Conservation (phyloP, 2,113 vertebrate genomes). For the Pionites leucogaster region DNA sequence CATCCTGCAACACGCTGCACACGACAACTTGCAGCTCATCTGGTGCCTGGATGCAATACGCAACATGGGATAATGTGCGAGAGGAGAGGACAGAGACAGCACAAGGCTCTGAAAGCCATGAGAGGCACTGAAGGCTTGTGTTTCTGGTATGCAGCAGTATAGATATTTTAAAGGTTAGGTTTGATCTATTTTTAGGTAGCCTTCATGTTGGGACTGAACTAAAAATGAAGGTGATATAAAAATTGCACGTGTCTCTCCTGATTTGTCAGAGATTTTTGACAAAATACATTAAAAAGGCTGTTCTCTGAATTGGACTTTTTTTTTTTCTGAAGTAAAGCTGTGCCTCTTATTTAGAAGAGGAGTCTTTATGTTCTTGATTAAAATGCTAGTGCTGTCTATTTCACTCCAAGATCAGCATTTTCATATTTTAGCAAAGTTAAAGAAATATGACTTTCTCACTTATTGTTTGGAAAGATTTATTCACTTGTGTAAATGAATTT, state of each 20-base stretch:
- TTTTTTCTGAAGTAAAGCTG: slow-evolving; percentile 19
- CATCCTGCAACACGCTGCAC: not conserved
- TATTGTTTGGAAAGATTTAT: slow-evolving; percentile 69
- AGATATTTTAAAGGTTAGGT: slow-evolving; percentile 69
- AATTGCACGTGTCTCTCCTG: slow-evolving; percentile 13
- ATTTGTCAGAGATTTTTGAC: slow-evolving; percentile 41
- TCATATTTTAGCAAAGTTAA: slow-evolving; percentile 61
- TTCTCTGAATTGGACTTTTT: not conserved
- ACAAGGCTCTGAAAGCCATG: slow-evolving; percentile 44
- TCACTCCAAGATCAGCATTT: slow-evolving; percentile 62
- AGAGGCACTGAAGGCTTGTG: slow-evolving; percentile 22
- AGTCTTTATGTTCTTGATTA: slow-evolving; percentile 40
- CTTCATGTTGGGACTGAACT: slow-evolving; percentile 56
- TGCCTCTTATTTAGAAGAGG: slow-evolving; percentile 14
- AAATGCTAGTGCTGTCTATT: slow-evolving; percentile 43
- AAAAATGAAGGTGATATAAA: slow-evolving; percentile 63
- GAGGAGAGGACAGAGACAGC: slow-evolving; percentile 35
- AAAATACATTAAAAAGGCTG: not conserved
- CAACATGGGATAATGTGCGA: not conserved
- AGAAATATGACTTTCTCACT: slow-evolving; percentile 64
- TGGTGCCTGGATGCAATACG: not conserved
- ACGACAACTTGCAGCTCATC: not conserved
- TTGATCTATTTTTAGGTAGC: slow-evolving; percentile 74
- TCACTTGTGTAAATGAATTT: slow-evolving; percentile 69
- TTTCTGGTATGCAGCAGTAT: slow-evolving; percentile 53